phyloP scores from a whole-genome alignment of 2,113 vertebrate genomes.

The Danio rerio region GRCz12tu NC_133176.1:55385501-55386000 shows the following conservation, averaged over 20 bases:
- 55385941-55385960: constrained; percentile 79
- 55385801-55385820: constrained; percentile 3
- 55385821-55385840: constrained; percentile 56
- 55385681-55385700: neutral
- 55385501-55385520: too few species aligned
- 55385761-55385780: neutral
- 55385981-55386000: constrained; percentile 56
- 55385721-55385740: neutral
- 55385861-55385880: constrained; percentile 56
- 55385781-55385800: neutral
- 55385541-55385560: too few species aligned
- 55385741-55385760: neutral
- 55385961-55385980: constrained; percentile 80
- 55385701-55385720: neutral
- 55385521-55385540: too few species aligned
- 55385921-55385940: constrained; percentile 71
- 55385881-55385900: constrained; percentile 50
- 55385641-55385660: too few species aligned
- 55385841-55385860: constrained; percentile 65
- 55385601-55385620: too few species aligned
- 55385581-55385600: too few species aligned
- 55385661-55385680: neutral
- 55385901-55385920: constrained; percentile 61
- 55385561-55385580: too few species aligned
- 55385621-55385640: too few species aligned